Evolutionary conservation across 2,888 invertebrate species (phyloP), one percentile per base, ranked within the genome.

Genomic region (Dolichomitus sp.): DNA sequence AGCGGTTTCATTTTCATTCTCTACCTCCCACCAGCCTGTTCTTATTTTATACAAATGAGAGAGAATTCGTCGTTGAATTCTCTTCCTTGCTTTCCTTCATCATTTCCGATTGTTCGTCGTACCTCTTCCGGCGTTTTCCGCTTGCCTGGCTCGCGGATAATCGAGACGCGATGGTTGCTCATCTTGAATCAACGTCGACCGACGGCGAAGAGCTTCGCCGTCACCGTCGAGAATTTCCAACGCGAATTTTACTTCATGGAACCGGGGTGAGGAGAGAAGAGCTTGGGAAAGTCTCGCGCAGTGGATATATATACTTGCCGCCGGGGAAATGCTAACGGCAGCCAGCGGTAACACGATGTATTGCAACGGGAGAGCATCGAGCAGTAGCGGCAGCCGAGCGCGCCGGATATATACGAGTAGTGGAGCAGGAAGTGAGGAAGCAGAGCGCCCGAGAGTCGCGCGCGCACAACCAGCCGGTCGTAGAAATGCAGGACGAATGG

Each of bases 371-470:
- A 61, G 37, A 30, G 42, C 14, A 27, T 17, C 40, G 9, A 14
- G 54, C 19, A 40, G 69, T 23, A 23, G 37, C 57, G 30, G 70
- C 40, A 9, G 40, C 61, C 17, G 48, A 72, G 45, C 59, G 63
- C 19, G 74, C 74, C 81, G 78, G 81, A 82, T 82, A 78, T 82
- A 69, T 63, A 37, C 73, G 73, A 82, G 65, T 74, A 78, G 81
- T 70, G 45, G 81, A 78, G 73, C 74, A 78, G 81, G 81, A 78
- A 82, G 81, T 82, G 78, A 74, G 78, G 63, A 70, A 78, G 73
- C 72, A 57, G 74, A 33, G 17, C 59, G 59, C 30, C 63, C 81
- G 37, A 37, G 77, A 77, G 68, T 81, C 61, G 77, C 65, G 69
- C 63, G 69, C 63, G 57, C 69, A 59, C 30, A 69, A 75, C 74